Percentiles rank a stretch among this genome's conserved stretches.
These are phyloP conservation scores for Camponotus pennsylvanicus DNA, from an alignment of 1,140 invertebrate genomes.

Conservation along the genomic window DNA sequence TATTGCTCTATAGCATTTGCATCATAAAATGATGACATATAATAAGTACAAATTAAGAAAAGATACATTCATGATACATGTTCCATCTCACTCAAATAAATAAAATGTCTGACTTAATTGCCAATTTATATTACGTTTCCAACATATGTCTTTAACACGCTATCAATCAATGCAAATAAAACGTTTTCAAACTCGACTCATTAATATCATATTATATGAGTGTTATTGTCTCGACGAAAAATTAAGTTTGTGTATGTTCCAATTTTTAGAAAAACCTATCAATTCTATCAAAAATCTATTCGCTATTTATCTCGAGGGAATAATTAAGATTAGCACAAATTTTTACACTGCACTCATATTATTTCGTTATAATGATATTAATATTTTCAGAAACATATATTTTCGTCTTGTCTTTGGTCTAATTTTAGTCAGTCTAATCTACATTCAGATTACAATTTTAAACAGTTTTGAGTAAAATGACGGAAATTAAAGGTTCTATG, in stretches of 20 bases:
- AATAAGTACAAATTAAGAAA: background rate
- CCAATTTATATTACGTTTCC: constrained; percentile 1
- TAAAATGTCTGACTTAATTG: background rate
- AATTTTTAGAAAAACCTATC: background rate
- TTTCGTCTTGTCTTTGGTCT: background rate
- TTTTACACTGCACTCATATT: background rate
- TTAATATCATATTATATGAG: background rate
- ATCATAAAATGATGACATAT: background rate
- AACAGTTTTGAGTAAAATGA: background rate
- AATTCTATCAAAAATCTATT: background rate
- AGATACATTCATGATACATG: background rate
- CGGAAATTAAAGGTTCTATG: background rate
- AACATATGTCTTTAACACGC: constrained; percentile 1
- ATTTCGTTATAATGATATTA: background rate
- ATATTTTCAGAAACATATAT: background rate
- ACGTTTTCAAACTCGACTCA: background rate
- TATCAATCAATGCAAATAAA: background rate
- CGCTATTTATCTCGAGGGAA: background rate
- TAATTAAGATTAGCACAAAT: background rate
- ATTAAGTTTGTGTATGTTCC: background rate
- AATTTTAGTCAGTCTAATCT: background rate
- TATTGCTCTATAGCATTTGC: too few relatives aligned
- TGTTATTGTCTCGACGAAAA: background rate
- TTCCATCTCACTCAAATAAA: background rate
- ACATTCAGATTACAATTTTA: constrained; percentile 24